phyloP scores from a whole-genome alignment of 2,888 invertebrate species.

The Allophyes oxyacanthae region DNA sequence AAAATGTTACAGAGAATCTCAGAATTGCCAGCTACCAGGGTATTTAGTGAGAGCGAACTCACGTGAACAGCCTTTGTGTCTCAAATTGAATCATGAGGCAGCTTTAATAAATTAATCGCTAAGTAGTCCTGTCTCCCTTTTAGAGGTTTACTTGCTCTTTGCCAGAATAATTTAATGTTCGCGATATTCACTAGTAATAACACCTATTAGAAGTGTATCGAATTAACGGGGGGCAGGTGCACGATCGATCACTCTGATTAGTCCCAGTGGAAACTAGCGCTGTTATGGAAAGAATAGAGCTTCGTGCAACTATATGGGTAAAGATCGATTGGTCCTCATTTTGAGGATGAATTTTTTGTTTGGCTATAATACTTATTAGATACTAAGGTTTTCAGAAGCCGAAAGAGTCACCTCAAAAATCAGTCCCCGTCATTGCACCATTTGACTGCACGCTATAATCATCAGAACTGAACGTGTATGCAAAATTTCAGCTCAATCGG shows the following conservation, averaged over 20 bases:
- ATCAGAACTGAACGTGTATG: too few relatives aligned
- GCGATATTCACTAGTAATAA: conserved; percentile 65
- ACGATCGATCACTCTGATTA: conserved; percentile 66
- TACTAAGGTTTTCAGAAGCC: too few relatives aligned
- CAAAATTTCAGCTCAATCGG: too few relatives aligned
- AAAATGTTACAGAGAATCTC: conserved; percentile 21
- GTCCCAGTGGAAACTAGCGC: conserved; percentile 53
- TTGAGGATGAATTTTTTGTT: conserved; percentile 37
- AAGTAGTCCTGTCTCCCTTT: conserved; percentile 73
- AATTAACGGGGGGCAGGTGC: conserved; percentile 65
- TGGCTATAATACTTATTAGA: too few relatives aligned
- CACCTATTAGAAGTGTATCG: conserved; percentile 65
- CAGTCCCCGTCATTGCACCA: too few relatives aligned
- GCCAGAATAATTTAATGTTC: conserved; percentile 73
- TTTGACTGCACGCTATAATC: too few relatives aligned
- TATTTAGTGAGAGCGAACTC: conserved; percentile 47
- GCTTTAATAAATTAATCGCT: conserved; percentile 76
- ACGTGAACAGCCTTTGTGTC: conserved; percentile 67
- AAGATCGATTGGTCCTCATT: conserved; percentile 52
- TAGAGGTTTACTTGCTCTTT: conserved; percentile 66
- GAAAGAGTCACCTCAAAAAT: too few relatives aligned
- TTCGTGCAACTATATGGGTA: conserved; percentile 31
- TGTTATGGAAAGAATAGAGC: conserved; percentile 54
- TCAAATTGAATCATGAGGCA: conserved; percentile 78
- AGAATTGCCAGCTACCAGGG: conserved; percentile 10